Conservation (phyloP, 2,113 vertebrate genomes). For the Protobothrops mucrosquamatus region DNA sequence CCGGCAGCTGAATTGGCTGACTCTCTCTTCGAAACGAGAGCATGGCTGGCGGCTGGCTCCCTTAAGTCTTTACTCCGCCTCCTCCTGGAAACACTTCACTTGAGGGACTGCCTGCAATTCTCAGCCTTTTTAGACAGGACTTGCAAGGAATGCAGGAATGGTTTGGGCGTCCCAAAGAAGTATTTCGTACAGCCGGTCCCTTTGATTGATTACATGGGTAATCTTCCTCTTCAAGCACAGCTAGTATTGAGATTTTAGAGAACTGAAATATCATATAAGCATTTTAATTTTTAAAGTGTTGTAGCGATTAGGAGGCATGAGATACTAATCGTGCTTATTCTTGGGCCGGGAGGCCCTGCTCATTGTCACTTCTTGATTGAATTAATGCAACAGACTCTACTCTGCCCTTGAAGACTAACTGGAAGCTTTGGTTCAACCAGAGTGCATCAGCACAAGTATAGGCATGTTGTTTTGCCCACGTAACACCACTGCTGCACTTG, state of each 20-base stretch:
- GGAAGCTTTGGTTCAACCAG: neutral
- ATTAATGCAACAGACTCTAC: too few relatives aligned
- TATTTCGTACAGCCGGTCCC: neutral
- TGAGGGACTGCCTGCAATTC: conserved; percentile 36
- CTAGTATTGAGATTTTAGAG: neutral
- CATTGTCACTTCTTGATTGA: neutral
- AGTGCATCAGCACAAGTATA: neutral
- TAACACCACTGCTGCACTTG: neutral
- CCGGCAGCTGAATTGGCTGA: neutral
- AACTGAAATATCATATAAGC: neutral
- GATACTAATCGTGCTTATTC: neutral
- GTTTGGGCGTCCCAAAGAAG: neutral
- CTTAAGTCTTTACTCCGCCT: neutral
- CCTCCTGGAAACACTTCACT: conserved; percentile 25
- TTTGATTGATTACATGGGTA: neutral
- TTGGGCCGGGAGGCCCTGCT: neutral
- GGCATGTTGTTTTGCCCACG: neutral
- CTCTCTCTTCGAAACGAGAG: conserved; percentile 17
- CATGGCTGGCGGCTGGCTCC: conserved; percentile 1
- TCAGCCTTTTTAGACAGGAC: neutral
- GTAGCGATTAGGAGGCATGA: neutral
- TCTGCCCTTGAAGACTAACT: too few relatives aligned
- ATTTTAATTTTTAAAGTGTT: neutral
- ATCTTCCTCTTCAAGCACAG: neutral
- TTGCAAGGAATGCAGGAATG: neutral